Conservation (phyloP, 1,140 invertebrate genomes). For the Drosophila pectinifera region DNA sequence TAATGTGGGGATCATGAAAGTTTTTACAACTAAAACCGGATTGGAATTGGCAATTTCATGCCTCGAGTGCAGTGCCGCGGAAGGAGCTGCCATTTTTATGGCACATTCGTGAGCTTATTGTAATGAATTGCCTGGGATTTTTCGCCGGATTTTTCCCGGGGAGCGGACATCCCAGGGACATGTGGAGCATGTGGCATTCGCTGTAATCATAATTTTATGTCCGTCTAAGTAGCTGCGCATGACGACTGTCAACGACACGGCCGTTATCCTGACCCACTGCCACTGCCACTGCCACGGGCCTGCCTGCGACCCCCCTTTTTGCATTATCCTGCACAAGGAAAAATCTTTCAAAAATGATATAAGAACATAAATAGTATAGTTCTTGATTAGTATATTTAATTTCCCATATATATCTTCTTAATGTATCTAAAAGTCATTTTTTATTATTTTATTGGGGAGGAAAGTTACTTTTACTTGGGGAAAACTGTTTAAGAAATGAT, state of each 20-base stretch:
- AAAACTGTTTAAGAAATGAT: too few species aligned
- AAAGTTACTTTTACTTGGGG: too few species aligned
- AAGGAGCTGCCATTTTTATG: constrained; percentile 73
- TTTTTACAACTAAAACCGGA: constrained; percentile 75
- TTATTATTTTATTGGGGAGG: too few species aligned
- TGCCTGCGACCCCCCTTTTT: not conserved
- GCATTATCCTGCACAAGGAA: constrained; percentile 14
- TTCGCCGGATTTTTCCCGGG: constrained; percentile 1
- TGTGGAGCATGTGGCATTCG: constrained; percentile 70
- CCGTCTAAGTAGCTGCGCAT: constrained; percentile 77
- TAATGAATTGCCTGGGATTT: constrained; percentile 81
- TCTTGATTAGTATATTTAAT: too few species aligned
- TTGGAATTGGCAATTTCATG: constrained; percentile 80
- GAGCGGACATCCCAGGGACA: not conserved
- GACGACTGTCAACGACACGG: constrained; percentile 76
- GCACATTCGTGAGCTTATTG: constrained; percentile 85
- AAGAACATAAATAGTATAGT: too few species aligned
- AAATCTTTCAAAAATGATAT: too few species aligned
- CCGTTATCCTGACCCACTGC: constrained; percentile 27
- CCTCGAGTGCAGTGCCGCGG: constrained; percentile 57
- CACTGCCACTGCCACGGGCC: not conserved
- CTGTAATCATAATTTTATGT: constrained; percentile 83
- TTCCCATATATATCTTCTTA: too few species aligned
- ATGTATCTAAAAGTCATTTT: too few species aligned
- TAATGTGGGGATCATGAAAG: constrained; percentile 57